A percentile compares a stretch with the other conserved stretches of the same genome.
These are phyloP conservation scores for Phyto melanocephala DNA, from an alignment of 2,888 invertebrate species.

Conservation along the genomic window DNA sequence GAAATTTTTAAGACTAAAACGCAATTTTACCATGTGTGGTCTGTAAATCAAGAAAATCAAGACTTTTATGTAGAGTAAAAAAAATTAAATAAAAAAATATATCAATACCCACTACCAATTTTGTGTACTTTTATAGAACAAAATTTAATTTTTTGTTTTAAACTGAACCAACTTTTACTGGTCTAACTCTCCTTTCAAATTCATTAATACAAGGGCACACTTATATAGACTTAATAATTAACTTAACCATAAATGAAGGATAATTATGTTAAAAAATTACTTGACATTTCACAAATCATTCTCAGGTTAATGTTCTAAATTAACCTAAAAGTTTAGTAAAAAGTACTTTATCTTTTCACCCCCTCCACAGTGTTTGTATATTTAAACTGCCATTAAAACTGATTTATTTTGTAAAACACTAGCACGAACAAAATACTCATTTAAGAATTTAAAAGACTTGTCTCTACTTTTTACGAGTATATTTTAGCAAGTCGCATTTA, in stretches of 20 bases:
- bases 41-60: too few species aligned
- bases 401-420: not conserved
- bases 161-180: too few species aligned
- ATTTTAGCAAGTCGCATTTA: not conserved
- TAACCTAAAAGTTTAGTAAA: not conserved
- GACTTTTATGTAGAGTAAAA: too few species aligned
- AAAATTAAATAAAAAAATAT: too few species aligned
- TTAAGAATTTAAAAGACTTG: not conserved
- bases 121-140: too few species aligned
- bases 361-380: not conserved
- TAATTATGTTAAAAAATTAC: not conserved
- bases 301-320: not conserved
- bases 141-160: too few species aligned
- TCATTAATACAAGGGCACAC: too few species aligned
- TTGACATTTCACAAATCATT: not conserved
- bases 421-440: not conserved
- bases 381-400: not conserved
- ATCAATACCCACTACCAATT: too few species aligned
- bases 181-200: too few species aligned
- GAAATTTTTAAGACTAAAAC: too few species aligned
- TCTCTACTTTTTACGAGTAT: not conserved
- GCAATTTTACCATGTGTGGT: too few species aligned
- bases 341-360: not conserved
- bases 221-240: too few species aligned
- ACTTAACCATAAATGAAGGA: not conserved